phyloP scores from a whole-genome alignment of 2,797 vertebrate species.

The Anolis apletophallus region DNA sequence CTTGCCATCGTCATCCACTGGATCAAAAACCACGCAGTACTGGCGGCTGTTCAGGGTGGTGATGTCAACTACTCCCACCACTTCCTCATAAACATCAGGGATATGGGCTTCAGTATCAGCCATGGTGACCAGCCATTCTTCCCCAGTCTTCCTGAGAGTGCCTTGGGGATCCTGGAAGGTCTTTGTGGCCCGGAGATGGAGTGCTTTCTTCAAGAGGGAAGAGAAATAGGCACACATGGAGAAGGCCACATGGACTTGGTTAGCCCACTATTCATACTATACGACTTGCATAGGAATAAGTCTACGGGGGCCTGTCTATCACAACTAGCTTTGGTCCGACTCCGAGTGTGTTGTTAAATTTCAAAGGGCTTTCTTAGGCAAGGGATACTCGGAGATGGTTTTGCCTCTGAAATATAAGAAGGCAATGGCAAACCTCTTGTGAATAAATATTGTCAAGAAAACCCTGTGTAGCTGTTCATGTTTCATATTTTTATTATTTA shows the following conservation, averaged over 20 bases:
- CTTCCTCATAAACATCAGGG: conserved; percentile 88
- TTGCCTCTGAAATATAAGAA: no score
- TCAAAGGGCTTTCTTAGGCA: no score
- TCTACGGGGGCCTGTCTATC: no score
- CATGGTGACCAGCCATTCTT: conserved; percentile 91
- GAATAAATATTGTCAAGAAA: no score
- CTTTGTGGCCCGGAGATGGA: conserved; percentile 86
- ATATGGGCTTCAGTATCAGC: conserved; percentile 87
- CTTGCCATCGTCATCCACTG: conserved; percentile 84
- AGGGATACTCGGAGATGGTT: no score
- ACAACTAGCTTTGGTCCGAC: neutral
- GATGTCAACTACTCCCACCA: conserved; percentile 85
- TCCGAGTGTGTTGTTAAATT: no score
- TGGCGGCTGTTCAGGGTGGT: conserved; percentile 87
- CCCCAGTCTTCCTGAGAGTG: conserved; percentile 82
- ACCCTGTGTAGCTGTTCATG: no score
- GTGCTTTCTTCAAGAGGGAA: conserved; percentile 80
- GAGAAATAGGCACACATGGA: neutral
- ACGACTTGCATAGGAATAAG: no score
- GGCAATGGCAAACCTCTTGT: no score
- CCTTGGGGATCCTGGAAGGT: conserved; percentile 82
- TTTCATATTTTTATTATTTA: no score
- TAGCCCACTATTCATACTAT: neutral
- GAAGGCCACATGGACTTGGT: neutral
- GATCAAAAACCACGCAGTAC: conserved; percentile 90